Base-by-base conservation (phyloP, 2,797 vertebrate species). In the Sphenopsis melanotis region DNA sequence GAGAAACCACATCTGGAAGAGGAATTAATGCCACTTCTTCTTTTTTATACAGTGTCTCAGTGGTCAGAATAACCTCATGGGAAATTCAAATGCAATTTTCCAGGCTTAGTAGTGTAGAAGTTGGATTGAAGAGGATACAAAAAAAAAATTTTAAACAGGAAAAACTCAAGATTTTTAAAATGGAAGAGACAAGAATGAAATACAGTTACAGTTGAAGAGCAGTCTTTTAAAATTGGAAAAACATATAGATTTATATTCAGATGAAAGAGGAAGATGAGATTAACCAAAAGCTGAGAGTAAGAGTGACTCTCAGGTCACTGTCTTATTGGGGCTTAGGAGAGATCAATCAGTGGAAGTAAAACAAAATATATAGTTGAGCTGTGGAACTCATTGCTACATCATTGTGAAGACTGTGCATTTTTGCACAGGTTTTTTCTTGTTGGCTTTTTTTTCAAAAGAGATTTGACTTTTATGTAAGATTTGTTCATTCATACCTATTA, bases 1-100 rank as follows among this genome's bases (percentile, higher is more conserved):
- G 75, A 80, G 52, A 93, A 95, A 66, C 55, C 44, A 91, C 81
- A 85, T 87, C 89, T 96, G 94, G 87, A 92, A 87, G 37, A 93
- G 47, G 61, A 87, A 77, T 92, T 89, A 66, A 57, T 95, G 91
- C 75, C 75, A 75, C 55, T 71, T 34, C 42, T 88, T 88, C 52
- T 83, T 44, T 68, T 95, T 87, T 74, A 57, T 89, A 36, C 78
- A 80, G 56, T 70, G 56, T 83, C 52, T 94, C 66, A 69, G 56
- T 83, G 93, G 60, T 66, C 71, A 89, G 60, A 92, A 77, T 44
- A 59, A 41, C 32, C 74, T 92, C 22, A 0, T 42, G 79, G 93
- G 93, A 94, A 56, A 53, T 49, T 77, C 44, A 44, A 89, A 41
- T 30, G 60, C 52, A 84, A 53, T 94, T 91, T 93, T 61, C 70